Percentiles rank a stretch among this genome's conserved stretches.
Conservation (phyloP, 2,888 invertebrate species). For the Panzeria rudis region DNA sequence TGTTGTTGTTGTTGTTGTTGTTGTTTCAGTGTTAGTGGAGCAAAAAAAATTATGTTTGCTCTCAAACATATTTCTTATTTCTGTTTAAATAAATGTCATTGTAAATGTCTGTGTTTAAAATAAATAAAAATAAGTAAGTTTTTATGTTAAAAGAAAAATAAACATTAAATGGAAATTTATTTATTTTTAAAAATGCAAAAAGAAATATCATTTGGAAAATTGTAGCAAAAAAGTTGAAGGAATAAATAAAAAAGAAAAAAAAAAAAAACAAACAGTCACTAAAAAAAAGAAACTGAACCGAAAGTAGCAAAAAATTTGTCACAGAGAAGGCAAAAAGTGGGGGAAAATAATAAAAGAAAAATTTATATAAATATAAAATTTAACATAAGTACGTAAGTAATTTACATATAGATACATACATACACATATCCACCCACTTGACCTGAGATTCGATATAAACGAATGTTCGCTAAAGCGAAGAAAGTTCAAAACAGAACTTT, state of each 20-base stretch:
- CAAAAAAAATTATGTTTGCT: conserved; percentile 36
- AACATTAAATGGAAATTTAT: conserved; percentile 53
- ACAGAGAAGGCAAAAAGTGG: not conserved
- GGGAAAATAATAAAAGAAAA: not conserved
- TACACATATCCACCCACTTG: too few relatives aligned
- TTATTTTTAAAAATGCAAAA: conserved; percentile 47
- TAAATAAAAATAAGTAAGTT: conserved; percentile 1
- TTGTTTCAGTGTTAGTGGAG: too few relatives aligned
- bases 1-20: conserved; percentile 5
- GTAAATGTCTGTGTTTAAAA: not conserved
- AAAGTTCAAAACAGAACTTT: too few relatives aligned
- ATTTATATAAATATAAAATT: not conserved
- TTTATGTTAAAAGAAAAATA: conserved; percentile 20
- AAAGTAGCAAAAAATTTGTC: not conserved
- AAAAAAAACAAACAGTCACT: not conserved
- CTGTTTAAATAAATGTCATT: conserved; percentile 4
- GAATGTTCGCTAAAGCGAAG: too few relatives aligned
- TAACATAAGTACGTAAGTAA: too few relatives aligned
- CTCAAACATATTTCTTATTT: conserved; percentile 44
- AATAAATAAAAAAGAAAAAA: not conserved
- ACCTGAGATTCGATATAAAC: too few relatives aligned
- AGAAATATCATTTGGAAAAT: conserved; percentile 38
- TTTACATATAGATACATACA: too few relatives aligned
- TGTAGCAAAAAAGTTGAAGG: conserved; percentile 21
- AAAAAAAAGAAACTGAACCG: not conserved